These are phyloP conservation scores for Coregonus sp. DNA, from an alignment of 2,797 vertebrate species.

Conservation along the genomic window DNA sequence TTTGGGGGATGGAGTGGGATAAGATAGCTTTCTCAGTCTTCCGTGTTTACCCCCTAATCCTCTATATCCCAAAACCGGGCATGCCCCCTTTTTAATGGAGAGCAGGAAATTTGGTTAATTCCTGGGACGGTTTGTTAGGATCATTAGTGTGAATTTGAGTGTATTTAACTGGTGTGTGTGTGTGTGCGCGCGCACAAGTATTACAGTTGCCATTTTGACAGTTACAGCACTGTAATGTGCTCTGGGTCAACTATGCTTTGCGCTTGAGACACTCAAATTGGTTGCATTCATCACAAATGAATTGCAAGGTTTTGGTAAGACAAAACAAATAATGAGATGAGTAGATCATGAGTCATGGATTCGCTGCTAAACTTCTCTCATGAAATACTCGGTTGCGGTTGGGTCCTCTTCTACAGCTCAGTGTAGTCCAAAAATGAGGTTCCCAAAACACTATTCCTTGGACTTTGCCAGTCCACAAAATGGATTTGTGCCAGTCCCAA, in stretches of 20 bases:
- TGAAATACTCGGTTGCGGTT: conserved; percentile 55
- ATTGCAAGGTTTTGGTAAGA: conserved; percentile 47
- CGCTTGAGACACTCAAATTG: not conserved
- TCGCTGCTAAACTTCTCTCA: conserved; percentile 38
- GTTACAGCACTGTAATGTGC: too few species aligned
- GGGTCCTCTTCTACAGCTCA: conserved; percentile 45
- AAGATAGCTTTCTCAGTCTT: conserved; percentile 51
- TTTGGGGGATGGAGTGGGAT: conserved; percentile 43
- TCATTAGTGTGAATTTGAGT: not conserved
- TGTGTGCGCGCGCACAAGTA: not conserved
- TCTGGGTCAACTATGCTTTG: not conserved
- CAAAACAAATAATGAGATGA: conserved; percentile 37
- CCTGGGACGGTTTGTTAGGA: conserved; percentile 46
- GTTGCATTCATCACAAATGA: conserved; percentile 4
- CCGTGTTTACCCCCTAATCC: conserved; percentile 66
- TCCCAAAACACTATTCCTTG: conserved; percentile 44
- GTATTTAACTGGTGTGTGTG: not conserved
- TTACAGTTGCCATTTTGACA: not conserved
- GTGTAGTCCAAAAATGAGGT: conserved; percentile 52
- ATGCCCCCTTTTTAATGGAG: conserved; percentile 28
- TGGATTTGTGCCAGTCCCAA: conserved; percentile 37
- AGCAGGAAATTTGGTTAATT: conserved; percentile 32
- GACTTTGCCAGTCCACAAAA: conserved; percentile 48
- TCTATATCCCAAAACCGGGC: conserved; percentile 52
- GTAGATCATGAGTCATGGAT: conserved; percentile 45